Conservation (phyloP, 2,797 vertebrate species). For the Mormyrus hasselquistii region DNA sequence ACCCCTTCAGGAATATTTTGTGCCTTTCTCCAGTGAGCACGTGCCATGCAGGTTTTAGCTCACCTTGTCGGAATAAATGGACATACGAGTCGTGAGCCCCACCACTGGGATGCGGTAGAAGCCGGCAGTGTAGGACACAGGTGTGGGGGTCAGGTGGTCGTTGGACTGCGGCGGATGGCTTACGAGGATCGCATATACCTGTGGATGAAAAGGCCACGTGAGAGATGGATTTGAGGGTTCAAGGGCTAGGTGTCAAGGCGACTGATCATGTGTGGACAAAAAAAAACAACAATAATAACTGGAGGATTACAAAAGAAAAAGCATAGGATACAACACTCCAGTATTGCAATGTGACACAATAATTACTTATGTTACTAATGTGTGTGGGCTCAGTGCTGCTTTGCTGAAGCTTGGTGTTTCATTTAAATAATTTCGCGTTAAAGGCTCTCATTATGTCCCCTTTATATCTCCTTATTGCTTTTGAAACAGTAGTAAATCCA, state of each 20-base stretch:
- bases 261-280: not conserved
- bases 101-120: slow-evolving; percentile 98
- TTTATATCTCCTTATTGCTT: not conserved
- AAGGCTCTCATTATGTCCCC: not conserved
- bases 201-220: slow-evolving; percentile 34
- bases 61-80: slow-evolving; percentile 99
- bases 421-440: not conserved
- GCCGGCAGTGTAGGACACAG: slow-evolving; percentile 96
- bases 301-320: not conserved
- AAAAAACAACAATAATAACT: not conserved
- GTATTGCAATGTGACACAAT: not conserved
- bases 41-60: slow-evolving; percentile 30
- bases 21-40: not conserved
- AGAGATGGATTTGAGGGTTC: not conserved
- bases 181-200: slow-evolving; percentile 98
- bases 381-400: not conserved
- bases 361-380: not conserved
- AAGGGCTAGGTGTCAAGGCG: not conserved
- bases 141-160: slow-evolving; percentile 95
- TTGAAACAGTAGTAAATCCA: not conserved
- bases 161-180: slow-evolving; percentile 96
- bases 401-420: not conserved
- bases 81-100: slow-evolving; percentile 97
- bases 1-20: not conserved
- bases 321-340: not conserved